Evolutionary conservation across 2,797 vertebrate species (phyloP).

Genomic region (Thunnus albacares): DNA sequence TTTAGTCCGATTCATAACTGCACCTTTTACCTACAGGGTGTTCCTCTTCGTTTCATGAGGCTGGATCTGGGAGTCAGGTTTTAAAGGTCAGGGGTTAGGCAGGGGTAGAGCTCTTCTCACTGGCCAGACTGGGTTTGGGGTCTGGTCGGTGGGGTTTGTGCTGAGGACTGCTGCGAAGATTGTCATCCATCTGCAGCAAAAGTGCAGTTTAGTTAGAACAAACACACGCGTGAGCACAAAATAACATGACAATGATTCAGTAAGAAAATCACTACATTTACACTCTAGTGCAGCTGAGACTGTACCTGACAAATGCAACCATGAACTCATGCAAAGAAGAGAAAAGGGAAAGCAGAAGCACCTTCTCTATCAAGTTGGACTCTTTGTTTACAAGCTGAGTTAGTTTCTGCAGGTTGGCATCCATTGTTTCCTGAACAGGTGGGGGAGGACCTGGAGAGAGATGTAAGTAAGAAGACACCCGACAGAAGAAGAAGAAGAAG

Average conservation of each 20-base stretch:
- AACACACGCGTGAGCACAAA: background rate
- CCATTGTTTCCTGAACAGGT: constrained; percentile 91
- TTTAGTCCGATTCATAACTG: constrained; percentile 31
- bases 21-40: constrained; percentile 27
- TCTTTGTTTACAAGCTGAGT: constrained; percentile 99
- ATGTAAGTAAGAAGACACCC: constrained; percentile 26
- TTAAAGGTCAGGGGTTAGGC: constrained; percentile 54
- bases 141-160: constrained; percentile 92
- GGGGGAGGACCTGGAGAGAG: constrained; percentile 86
- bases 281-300: constrained; percentile 10
- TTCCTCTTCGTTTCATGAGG: constrained; percentile 29
- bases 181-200: constrained; percentile 95
- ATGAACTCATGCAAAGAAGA: constrained; percentile 64
- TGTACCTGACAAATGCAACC: constrained; percentile 51
- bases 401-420: constrained; percentile 99
- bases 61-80: constrained; percentile 30
- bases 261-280: background rate
- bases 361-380: constrained; percentile 99
- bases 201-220: constrained; percentile 47
- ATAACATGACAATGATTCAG: background rate
- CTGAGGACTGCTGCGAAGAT: constrained; percentile 97
- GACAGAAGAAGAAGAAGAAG: constrained; percentile 40
- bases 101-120: constrained; percentile 80
- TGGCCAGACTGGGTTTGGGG: constrained; percentile 86
- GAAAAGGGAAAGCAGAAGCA: constrained; percentile 84